Evolutionary conservation across 2,113 vertebrate genomes (phyloP).

Genomic region (Origma solitaria): DNA sequence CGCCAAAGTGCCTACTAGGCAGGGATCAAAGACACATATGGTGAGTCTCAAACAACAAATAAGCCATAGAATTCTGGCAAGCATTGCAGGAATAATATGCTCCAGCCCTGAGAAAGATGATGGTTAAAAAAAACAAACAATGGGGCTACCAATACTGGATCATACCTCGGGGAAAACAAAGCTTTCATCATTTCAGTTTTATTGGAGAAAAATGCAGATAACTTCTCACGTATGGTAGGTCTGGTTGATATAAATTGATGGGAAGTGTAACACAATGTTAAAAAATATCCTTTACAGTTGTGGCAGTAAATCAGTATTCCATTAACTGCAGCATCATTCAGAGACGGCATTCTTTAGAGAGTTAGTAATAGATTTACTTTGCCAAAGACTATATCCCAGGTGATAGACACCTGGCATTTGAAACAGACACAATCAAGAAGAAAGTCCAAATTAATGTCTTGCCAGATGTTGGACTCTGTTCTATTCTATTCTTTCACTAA

Average conservation of each 20-base stretch:
- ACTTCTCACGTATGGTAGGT: conserved; percentile 69
- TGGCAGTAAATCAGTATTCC: conserved; percentile 60
- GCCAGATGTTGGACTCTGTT: conserved; percentile 48
- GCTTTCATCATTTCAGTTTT: conserved; percentile 69
- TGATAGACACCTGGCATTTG: conserved; percentile 64
- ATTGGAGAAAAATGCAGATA: conserved; percentile 67
- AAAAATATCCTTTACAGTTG: conserved; percentile 61
- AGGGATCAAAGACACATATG: conserved; percentile 73
- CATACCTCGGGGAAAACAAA: conserved; percentile 59
- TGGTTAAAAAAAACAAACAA: conserved; percentile 19
- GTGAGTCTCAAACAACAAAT: conserved; percentile 67
- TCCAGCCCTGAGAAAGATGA: conserved; percentile 56
- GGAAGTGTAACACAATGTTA: conserved; percentile 60
- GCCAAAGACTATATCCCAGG: conserved; percentile 51
- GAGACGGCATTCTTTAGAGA: conserved; percentile 61
- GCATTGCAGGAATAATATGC: conserved; percentile 39
- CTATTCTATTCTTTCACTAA: conserved; percentile 23
- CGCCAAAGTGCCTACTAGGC: conserved; percentile 63
- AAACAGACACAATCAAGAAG: conserved; percentile 31
- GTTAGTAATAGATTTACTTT: conserved; percentile 56
- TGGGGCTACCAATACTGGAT: conserved; percentile 35
- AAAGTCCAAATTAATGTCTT: conserved; percentile 23
- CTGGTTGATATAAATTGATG: conserved; percentile 68
- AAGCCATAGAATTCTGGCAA: conserved; percentile 66
- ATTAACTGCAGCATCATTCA: conserved; percentile 50